A percentile compares a stretch with the other conserved stretches of the same genome.
These are phyloP conservation scores for Edolisoma coerulescens DNA, from an alignment of 2,113 vertebrate species.

Conservation along the genomic window DNA sequence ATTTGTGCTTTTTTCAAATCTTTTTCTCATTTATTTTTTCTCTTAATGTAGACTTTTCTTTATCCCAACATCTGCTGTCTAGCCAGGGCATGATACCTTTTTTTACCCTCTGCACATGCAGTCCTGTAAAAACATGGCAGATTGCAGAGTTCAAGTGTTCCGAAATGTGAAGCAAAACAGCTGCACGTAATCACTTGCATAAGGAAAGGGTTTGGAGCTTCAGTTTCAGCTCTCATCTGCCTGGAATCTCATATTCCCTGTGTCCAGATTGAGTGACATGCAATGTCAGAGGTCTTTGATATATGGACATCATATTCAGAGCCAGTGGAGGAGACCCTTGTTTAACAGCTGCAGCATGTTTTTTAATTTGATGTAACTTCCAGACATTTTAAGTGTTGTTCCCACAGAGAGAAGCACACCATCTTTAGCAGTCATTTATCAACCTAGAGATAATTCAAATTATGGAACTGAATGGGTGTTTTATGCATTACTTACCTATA, in stretches of 20 bases:
- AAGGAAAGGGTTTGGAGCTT: constrained; percentile 78
- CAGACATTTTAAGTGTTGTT: background rate
- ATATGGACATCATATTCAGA: constrained; percentile 80
- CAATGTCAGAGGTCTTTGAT: constrained; percentile 80
- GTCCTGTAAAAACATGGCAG: constrained; percentile 73
- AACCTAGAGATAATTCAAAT: background rate
- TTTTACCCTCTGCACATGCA: constrained; percentile 25
- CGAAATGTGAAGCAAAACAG: constrained; percentile 85
- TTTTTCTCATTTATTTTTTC: constrained; percentile 12
- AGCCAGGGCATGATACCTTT: background rate
- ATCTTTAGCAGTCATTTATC: constrained; percentile 8
- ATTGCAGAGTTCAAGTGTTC: constrained; percentile 82
- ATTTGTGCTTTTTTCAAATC: background rate
- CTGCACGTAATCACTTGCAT: constrained; percentile 81
- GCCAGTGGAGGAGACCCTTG: constrained; percentile 69
- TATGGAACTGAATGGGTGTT: background rate
- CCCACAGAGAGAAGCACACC: background rate
- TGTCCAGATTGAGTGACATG: constrained; percentile 81
- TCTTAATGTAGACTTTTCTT: constrained; percentile 38
- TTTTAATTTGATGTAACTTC: constrained; percentile 39
- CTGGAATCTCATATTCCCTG: constrained; percentile 84
- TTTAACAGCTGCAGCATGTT: constrained; percentile 77
- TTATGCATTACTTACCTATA: background rate
- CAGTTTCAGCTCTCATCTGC: constrained; percentile 85
- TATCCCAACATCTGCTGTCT: constrained; percentile 15